Base-by-base conservation (phyloP, 23 tunicate species). In the Phallusia fumigata region DNA sequence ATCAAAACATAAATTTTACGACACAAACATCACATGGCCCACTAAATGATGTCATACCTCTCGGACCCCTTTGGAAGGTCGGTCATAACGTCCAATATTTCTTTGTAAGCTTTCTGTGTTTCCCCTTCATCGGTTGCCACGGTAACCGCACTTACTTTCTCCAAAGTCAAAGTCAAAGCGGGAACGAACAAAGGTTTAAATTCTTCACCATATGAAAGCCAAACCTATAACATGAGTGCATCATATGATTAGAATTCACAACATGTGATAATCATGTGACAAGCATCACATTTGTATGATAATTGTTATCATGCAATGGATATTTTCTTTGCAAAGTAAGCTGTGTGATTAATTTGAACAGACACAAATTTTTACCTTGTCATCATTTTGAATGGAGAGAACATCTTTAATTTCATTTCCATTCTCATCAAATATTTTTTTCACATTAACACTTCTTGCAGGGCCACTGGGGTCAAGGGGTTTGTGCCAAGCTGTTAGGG, bases 151-250 rank as follows among this genome's bases (percentile, higher is more conserved):
- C 53, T 32, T 10, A 79, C 87, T 74, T 51, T 73, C 0, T 83
- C 82, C 78, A 91, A 30, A 19, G 65, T 81, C 31, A 86, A 32
- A 24, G 89, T 89, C 11, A 91, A 40, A 34, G 86, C 86, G 21
- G 80, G 69, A 0, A 32, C 31, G 50, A 82, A 80, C 26, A 40
- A 64, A 36, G 91, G 82, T 78, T 92, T 92, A 80, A 84, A 92
- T n/a, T 87, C 89, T 76, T 92, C 97, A 0, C 97, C 91, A 72
- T 92, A 92, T 1, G 97, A 92, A 64, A 92, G 76, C 97, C 97
- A 92, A 30, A 92, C 64, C 97, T 92, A 53, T 30, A 35, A 31
- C 26, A 18, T n/a, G n/a, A n/a, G n/a, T n/a, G n/a, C n/a, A n/a
- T n/a, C n/a, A n/a, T n/a, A n/a, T n/a, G n/a, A n/a, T n/a, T n/a